phyloP scores from a whole-genome alignment of 2,888 invertebrate species.

The Cistogaster globosa region DNA sequence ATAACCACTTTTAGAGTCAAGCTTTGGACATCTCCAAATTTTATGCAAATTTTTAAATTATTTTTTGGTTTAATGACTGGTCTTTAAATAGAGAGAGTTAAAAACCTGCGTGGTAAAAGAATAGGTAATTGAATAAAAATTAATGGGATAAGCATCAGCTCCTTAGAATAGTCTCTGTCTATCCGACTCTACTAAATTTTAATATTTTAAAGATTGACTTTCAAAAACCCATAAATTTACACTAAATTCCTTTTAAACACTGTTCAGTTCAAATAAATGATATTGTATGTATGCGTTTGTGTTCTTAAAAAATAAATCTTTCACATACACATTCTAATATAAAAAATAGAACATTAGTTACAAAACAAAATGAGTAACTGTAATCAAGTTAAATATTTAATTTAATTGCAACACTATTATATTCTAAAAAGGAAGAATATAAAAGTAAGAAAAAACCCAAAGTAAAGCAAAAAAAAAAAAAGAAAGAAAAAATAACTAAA shows the following conservation, averaged over 20 bases:
- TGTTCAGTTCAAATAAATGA: too few relatives aligned
- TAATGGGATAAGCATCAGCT: too few relatives aligned
- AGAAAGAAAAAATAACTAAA: conserved; percentile 27
- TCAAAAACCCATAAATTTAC: not conserved
- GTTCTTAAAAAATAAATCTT: conserved; percentile 1
- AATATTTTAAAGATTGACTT: too few relatives aligned
- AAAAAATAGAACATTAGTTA: conserved; percentile 39
- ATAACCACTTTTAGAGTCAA: too few relatives aligned
- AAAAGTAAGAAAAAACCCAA: conserved; percentile 3
- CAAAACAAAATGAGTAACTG: conserved; percentile 69
- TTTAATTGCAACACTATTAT: conserved; percentile 78
- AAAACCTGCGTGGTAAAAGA: too few relatives aligned
- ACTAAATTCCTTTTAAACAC: conserved; percentile 1
- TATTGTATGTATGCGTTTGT: not conserved
- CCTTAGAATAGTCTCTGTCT: too few relatives aligned
- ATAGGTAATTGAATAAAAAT: too few relatives aligned
- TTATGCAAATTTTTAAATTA: too few relatives aligned
- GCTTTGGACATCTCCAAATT: too few relatives aligned
- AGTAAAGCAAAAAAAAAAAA: conserved; percentile 18
- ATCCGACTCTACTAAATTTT: too few relatives aligned
- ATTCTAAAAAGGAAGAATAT: conserved; percentile 49
- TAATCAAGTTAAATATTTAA: conserved; percentile 81
- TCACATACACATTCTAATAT: conserved; percentile 1
- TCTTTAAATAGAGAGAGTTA: too few relatives aligned
- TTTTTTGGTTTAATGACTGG: too few relatives aligned